Evolutionary conservation across 1,140 invertebrate species (phyloP).

Genomic region (Theocolax elegans): DNA sequence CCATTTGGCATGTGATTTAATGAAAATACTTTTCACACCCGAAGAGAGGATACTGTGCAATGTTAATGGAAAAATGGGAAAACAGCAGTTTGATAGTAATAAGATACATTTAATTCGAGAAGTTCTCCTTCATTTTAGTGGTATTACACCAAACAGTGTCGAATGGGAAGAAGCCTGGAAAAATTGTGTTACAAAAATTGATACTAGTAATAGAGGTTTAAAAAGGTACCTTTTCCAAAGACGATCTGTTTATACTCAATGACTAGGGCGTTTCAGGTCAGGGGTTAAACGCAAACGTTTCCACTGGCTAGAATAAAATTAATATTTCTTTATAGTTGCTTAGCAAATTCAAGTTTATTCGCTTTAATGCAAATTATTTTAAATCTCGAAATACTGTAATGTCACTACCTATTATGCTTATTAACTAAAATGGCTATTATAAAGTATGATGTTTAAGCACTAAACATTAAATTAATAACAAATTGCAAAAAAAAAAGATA

Average conservation of each 20-base stretch:
- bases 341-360: constrained; percentile 7
- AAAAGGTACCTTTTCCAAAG: constrained; percentile 67
- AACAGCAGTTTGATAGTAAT: constrained; percentile 67
- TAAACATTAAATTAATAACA: too few species aligned
- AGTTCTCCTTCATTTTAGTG: constrained; percentile 65
- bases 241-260: constrained; percentile 63
- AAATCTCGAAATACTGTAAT: background rate
- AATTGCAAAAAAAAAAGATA: too few species aligned
- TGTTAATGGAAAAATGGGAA: constrained; percentile 69
- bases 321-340: constrained; percentile 22
- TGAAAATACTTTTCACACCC: constrained; percentile 67
- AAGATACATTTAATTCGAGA: constrained; percentile 67
- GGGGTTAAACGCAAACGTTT: constrained; percentile 63
- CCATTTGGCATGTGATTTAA: constrained; percentile 67
- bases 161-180: constrained; percentile 69
- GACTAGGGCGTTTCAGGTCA: constrained; percentile 64
- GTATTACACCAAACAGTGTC: constrained; percentile 58
- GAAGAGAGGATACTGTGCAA: constrained; percentile 68
- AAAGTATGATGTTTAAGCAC: background rate
- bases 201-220: constrained; percentile 67
- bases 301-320: constrained; percentile 60
- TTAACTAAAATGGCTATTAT: background rate
- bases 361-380: constrained; percentile 12
- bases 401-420: constrained; percentile 2
- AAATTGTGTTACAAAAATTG: constrained; percentile 69